Conservation (phyloP, 23 tunicate genomes). For the Trididemnum clinides region DNA sequence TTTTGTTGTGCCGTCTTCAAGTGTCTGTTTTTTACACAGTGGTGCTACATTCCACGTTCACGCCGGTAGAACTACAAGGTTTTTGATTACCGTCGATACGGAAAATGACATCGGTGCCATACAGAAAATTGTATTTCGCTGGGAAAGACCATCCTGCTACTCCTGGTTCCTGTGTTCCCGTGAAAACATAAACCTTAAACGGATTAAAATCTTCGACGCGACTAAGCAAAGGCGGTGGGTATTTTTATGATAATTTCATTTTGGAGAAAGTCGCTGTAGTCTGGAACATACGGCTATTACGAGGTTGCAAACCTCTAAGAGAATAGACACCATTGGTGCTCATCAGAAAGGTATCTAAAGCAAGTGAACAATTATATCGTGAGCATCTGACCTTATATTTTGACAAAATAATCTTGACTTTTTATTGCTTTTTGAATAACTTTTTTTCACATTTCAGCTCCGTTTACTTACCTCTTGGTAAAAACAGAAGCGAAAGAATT, state of each 20-base stretch:
- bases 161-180: slow-evolving; percentile 56
- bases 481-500: slow-evolving; percentile 41
- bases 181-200: slow-evolving; percentile 54
- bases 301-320: background rate
- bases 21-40: slow-evolving; percentile 34
- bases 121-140: slow-evolving; percentile 64
- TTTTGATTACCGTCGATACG: slow-evolving; percentile 66
- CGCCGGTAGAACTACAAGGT: slow-evolving; percentile 78
- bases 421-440: too few relatives aligned
- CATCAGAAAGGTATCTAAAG: too few relatives aligned
- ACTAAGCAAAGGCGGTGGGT: slow-evolving; percentile 59
- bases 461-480: slow-evolving; percentile 56
- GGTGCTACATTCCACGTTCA: slow-evolving; percentile 70
- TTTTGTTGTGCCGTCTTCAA: too few relatives aligned
- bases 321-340: too few relatives aligned
- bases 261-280: too few relatives aligned
- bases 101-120: slow-evolving; percentile 67
- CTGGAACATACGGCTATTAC: too few relatives aligned
- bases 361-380: too few relatives aligned
- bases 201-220: slow-evolving; percentile 80
- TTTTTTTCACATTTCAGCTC: slow-evolving; percentile 13
- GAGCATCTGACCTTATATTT: too few relatives aligned
- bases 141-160: slow-evolving; percentile 70
- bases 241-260: background rate
- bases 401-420: too few relatives aligned